Evolutionary conservation across 2,797 vertebrate species (phyloP).

Genomic region (Myotis myotis): DNA sequence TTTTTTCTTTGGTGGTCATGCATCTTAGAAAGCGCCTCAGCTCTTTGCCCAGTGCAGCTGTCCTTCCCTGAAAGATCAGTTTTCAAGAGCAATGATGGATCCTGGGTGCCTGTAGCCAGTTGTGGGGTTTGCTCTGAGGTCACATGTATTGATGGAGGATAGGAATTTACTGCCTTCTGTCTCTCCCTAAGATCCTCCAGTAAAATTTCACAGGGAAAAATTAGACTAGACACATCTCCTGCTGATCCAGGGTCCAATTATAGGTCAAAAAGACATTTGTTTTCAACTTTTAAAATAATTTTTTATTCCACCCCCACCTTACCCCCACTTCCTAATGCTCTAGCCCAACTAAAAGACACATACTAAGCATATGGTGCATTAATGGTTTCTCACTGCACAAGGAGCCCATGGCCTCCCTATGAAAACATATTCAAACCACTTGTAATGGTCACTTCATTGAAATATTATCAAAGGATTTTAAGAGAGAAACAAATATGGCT

Average conservation of each 20-base stretch:
- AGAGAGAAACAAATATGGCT: background rate
- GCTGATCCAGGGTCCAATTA: slow-evolving; percentile 56
- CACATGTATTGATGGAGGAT: slow-evolving; percentile 86
- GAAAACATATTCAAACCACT: background rate
- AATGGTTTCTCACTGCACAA: background rate
- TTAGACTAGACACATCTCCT: slow-evolving; percentile 60
- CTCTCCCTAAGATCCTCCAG: slow-evolving; percentile 75
- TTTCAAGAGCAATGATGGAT: slow-evolving; percentile 93
- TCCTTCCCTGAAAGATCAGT: slow-evolving; percentile 89
- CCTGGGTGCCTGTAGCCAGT: slow-evolving; percentile 92
- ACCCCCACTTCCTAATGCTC: background rate
- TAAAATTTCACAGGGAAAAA: slow-evolving; percentile 72
- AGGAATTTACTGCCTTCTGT: slow-evolving; percentile 89
- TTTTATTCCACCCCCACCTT: background rate
- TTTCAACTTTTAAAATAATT: slow-evolving; percentile 60
- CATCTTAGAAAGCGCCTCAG: slow-evolving; percentile 85
- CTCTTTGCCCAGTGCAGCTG: slow-evolving; percentile 88
- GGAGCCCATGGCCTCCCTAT: background rate
- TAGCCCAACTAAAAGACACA: background rate
- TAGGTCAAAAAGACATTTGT: slow-evolving; percentile 57
- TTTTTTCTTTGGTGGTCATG: slow-evolving; percentile 64
- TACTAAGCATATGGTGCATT: accelerated
- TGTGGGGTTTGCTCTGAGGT: slow-evolving; percentile 91
- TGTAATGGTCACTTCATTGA: background rate
- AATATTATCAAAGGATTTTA: slow-evolving; percentile 41